Percentiles rank a stretch among this genome's conserved stretches.
Evolutionary conservation across 2,797 vertebrate species (phyloP).

Genomic region (Catostomus latipinnis): DNA sequence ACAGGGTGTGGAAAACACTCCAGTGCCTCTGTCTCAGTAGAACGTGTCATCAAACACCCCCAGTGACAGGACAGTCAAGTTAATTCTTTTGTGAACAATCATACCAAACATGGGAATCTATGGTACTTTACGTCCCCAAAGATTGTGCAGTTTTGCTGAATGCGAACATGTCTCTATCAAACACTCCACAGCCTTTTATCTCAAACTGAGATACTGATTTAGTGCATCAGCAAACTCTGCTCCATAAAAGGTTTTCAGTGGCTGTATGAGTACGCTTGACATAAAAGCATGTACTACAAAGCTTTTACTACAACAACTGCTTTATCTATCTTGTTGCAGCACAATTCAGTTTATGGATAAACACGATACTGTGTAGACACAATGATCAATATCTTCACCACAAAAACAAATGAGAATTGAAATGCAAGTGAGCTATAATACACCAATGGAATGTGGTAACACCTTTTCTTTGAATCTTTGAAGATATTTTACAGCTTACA

Average conservation of each 20-base stretch:
- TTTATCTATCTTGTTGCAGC: constrained; percentile 16
- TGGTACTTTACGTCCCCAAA: constrained; percentile 25
- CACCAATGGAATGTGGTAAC: not conserved
- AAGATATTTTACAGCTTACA: too few species aligned
- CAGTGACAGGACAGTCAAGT: constrained; percentile 33
- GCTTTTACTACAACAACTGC: not conserved
- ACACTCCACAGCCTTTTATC: constrained; percentile 38
- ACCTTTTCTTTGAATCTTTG: too few species aligned
- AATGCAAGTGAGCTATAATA: not conserved
- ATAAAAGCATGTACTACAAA: constrained; percentile 38
- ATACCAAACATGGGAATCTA: constrained; percentile 37
- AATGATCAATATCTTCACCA: constrained; percentile 27
- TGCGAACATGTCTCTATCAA: constrained; percentile 30
- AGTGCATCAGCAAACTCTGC: constrained; percentile 26
- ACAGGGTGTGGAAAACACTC: constrained; percentile 52
- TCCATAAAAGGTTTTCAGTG: constrained; percentile 35
- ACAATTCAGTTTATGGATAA: constrained; percentile 24
- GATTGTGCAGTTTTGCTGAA: constrained; percentile 24
- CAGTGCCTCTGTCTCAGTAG: constrained; percentile 9
- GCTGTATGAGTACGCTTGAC: constrained; percentile 26
- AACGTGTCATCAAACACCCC: constrained; percentile 44
- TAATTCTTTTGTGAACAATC: constrained; percentile 44
- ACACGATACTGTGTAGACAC: constrained; percentile 13
- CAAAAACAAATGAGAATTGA: constrained; percentile 14
- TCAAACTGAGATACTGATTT: constrained; percentile 36